These are phyloP conservation scores for Coregonus clupeaformis DNA, from an alignment of 2,113 vertebrate genomes.

Conservation along the genomic window DNA sequence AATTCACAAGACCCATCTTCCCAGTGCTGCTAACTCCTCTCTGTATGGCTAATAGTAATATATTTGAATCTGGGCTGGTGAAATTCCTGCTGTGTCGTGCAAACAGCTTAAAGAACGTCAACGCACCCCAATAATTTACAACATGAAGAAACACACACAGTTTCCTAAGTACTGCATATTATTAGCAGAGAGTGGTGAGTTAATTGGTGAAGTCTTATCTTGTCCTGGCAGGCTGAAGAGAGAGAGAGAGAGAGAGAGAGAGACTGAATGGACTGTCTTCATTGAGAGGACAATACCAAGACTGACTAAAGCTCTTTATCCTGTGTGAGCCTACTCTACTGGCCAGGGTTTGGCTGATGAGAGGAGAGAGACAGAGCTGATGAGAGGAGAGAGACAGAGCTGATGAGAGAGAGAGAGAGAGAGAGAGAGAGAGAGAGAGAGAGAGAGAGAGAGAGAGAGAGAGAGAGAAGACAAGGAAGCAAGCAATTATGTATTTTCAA, in stretches of 20 bases:
- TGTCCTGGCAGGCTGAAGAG: constrained; percentile 45
- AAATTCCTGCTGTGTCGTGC: not conserved
- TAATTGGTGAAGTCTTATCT: constrained; percentile 61
- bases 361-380: not conserved
- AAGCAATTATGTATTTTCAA: not conserved
- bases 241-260: not conserved
- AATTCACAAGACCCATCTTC: not conserved
- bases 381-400: not conserved
- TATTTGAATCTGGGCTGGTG: constrained; percentile 22
- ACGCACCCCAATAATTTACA: no score
- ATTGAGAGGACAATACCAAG: constrained; percentile 44
- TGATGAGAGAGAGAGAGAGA: not conserved
- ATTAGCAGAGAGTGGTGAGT: constrained; percentile 24
- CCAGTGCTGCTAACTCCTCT: constrained; percentile 21
- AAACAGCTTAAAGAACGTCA: not conserved
- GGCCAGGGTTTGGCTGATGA: not conserved
- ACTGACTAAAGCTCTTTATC: constrained; percentile 14
- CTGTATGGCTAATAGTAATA: constrained; percentile 18
- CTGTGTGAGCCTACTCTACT: constrained; percentile 23
- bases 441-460: no score
- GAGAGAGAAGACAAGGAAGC: not conserved
- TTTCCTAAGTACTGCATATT: not conserved
- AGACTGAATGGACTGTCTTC: constrained; percentile 58
- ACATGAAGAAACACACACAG: not conserved
- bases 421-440: not conserved